Evolutionary conservation across 2,113 vertebrate species (phyloP).

Genomic region (Actenoides lindsayi): DNA sequence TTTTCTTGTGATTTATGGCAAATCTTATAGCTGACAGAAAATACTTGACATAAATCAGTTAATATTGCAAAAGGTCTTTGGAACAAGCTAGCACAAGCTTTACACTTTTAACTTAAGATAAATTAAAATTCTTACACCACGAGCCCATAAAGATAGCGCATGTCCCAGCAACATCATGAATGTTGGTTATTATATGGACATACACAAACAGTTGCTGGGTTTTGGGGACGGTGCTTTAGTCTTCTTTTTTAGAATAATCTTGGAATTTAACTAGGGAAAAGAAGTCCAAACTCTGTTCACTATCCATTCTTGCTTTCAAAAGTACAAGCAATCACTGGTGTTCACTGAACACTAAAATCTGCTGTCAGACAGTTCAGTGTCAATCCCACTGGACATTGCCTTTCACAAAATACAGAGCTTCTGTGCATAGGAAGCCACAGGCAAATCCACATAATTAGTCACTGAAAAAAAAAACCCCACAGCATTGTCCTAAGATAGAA

Average conservation of each 20-base stretch:
- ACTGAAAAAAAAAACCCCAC: neutral
- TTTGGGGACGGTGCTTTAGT: neutral
- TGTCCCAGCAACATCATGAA: neutral
- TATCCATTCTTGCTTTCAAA: neutral
- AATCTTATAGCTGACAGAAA: conserved; percentile 57
- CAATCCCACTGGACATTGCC: neutral
- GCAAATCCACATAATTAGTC: neutral
- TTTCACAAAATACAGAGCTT: neutral
- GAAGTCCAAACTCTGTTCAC: neutral
- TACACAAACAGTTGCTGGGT: neutral
- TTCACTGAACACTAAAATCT: neutral
- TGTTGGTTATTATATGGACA: neutral
- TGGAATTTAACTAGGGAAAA: neutral
- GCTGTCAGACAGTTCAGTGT: neutral
- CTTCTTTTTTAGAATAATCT: neutral
- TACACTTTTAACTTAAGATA: conserved; percentile 20
- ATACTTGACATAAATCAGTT: conserved; percentile 62
- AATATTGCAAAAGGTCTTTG: conserved; percentile 44
- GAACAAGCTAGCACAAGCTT: conserved; percentile 60
- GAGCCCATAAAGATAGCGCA: neutral
- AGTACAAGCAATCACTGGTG: neutral
- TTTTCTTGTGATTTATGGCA: conserved; percentile 61
- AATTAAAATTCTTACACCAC: conserved; percentile 48
- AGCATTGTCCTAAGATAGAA: neutral
- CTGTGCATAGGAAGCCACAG: neutral